Percentiles rank a stretch among this genome's conserved stretches.
phyloP scores from a whole-genome alignment of 1,140 invertebrate genomes.

The Maniola jurtina region DNA sequence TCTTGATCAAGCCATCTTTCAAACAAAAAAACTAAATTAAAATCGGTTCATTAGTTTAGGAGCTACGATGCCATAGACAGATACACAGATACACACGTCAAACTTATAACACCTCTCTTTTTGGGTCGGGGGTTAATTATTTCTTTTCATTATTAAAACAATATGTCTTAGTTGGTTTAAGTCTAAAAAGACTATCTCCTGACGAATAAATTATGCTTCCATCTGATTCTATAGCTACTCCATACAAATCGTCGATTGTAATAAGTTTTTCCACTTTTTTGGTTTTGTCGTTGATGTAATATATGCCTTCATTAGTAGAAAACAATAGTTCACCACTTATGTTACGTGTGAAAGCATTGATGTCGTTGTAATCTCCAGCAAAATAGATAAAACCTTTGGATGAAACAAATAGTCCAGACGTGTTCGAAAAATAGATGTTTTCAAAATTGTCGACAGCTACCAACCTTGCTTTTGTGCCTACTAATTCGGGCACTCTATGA shows the following conservation, averaged over 20 bases:
- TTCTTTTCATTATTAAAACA: slow-evolving; percentile 17
- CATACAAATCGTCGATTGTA: slow-evolving; percentile 32
- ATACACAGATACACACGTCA: no score
- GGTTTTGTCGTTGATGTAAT: slow-evolving; percentile 35
- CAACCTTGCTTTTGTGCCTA: slow-evolving; percentile 34
- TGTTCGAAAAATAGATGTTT: slow-evolving; percentile 45
- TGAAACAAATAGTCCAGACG: slow-evolving; percentile 40
- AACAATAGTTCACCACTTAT: slow-evolving; percentile 47
- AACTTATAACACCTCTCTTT: no score
- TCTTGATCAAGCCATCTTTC: no score
- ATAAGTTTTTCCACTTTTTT: slow-evolving; percentile 28
- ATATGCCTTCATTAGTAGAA: slow-evolving; percentile 48
- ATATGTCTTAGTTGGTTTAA: slow-evolving; percentile 35
- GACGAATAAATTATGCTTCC: slow-evolving; percentile 45
- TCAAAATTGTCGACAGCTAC: slow-evolving; percentile 39
- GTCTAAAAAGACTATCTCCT: slow-evolving; percentile 34
- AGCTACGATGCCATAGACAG: no score
- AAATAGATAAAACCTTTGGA: background rate
- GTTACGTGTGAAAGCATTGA: slow-evolving; percentile 45
- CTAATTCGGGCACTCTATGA: slow-evolving; percentile 37
- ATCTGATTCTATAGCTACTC: slow-evolving; percentile 39
- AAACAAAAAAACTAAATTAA: no score
- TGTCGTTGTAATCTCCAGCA: slow-evolving; percentile 33
- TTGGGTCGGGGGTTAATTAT: no score
- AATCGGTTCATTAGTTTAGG: no score